A percentile compares a stretch with the other conserved stretches of the same genome.
phyloP scores from a whole-genome alignment of 2,113 vertebrate species.

The Ciconia boyciana region DNA sequence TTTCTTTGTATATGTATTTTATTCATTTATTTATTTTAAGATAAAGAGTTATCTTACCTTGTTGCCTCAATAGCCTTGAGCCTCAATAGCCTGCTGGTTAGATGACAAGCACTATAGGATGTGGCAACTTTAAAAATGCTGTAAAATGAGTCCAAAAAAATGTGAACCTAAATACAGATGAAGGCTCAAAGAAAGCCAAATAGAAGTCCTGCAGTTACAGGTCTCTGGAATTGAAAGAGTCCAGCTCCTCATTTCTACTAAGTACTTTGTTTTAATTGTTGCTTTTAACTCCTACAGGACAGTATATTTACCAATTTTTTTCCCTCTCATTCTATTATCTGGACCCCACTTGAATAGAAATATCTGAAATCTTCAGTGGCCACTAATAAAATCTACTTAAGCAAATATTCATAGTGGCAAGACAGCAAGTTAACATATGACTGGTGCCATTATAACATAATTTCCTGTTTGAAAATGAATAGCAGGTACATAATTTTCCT shows the following conservation, averaged over 20 bases:
- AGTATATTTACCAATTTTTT: neutral
- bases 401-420: neutral
- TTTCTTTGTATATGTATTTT: neutral
- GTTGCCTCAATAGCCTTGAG: neutral
- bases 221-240: neutral
- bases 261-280: neutral
- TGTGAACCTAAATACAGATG: neutral
- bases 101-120: neutral
- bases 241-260: neutral
- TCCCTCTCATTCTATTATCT: neutral
- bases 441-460: neutral
- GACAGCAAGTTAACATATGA: neutral
- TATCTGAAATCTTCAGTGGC: neutral
- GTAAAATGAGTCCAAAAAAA: neutral
- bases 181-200: neutral
- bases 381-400: neutral
- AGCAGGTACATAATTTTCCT: neutral
- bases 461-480: neutral
- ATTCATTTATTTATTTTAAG: neutral
- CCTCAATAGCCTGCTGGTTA: neutral
- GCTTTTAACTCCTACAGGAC: neutral
- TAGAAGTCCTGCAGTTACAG: neutral
- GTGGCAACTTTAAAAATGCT: neutral
- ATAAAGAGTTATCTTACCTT: neutral
- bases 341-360: neutral